Evolutionary conservation across 2,888 invertebrate species (phyloP).

Genomic region (Tineola bisselliella): DNA sequence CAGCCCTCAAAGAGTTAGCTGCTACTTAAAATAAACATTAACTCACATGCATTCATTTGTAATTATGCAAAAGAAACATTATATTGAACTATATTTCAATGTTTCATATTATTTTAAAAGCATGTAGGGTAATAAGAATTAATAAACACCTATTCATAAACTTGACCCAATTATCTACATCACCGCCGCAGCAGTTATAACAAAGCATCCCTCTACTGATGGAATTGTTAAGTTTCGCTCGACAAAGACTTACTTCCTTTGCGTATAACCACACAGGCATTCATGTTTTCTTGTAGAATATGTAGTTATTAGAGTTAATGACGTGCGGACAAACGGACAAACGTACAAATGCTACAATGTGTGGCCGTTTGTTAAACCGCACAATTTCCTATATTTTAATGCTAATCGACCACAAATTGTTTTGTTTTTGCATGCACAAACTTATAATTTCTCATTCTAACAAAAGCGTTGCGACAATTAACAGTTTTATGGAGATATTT

Average conservation of each 20-base stretch:
- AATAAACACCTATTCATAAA: not conserved
- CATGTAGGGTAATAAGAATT: not conserved
- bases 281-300: conserved; percentile 26
- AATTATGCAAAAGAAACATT: too few species aligned
- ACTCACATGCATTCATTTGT: too few species aligned
- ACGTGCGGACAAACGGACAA: conserved; percentile 33
- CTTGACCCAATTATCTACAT: not conserved
- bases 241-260: conserved; percentile 37
- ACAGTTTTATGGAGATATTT: not conserved
- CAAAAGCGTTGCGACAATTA: not conserved
- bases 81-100: too few species aligned
- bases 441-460: not conserved
- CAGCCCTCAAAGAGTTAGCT: too few species aligned
- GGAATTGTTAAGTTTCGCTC: conserved; percentile 44
- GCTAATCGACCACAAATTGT: conserved; percentile 8
- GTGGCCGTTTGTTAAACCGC: conserved; percentile 8
- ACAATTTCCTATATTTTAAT: not conserved
- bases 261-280: conserved; percentile 40
- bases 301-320: conserved; percentile 61
- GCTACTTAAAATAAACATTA: too few species aligned
- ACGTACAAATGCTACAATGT: conserved; percentile 24
- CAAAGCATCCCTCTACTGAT: conserved; percentile 41
- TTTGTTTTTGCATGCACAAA: not conserved
- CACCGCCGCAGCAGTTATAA: conserved; percentile 40
- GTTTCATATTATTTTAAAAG: too few species aligned